A percentile compares a stretch with the other conserved stretches of the same genome.
Evolutionary conservation across 2,113 vertebrate species (phyloP).

Genomic region (Canis aureus): DNA sequence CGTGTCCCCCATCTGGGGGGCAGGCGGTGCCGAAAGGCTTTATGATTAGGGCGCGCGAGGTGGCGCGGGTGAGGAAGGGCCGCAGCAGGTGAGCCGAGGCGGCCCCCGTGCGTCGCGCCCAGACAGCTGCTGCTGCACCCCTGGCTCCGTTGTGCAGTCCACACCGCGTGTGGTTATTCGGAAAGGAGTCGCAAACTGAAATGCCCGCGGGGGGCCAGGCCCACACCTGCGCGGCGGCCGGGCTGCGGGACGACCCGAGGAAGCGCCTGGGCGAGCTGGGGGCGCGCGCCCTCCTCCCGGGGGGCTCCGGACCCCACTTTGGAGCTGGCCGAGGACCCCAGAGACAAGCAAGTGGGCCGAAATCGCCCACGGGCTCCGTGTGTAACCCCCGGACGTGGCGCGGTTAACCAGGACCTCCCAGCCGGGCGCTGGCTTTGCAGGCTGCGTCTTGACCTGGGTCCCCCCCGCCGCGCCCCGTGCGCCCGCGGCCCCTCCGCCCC

Average conservation of each 20-base stretch:
- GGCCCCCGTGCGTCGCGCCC: not conserved
- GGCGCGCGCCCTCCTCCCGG: accelerated
- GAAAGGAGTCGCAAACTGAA: not conserved
- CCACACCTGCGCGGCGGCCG: accelerated
- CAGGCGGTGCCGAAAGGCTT: not conserved
- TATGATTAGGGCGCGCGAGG: not conserved
- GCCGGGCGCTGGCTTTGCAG: not conserved
- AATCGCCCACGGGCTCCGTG: accelerated
- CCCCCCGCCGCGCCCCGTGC: accelerated
- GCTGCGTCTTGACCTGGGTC: not conserved
- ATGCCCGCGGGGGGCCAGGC: not conserved
- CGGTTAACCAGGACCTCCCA: accelerated
- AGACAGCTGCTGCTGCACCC: conserved; percentile 46
- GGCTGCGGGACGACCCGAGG: accelerated
- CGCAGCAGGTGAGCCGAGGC: not conserved
- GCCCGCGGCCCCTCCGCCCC: not conserved
- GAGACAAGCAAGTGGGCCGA: not conserved
- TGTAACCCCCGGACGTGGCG: too few species aligned
- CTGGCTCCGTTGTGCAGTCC: not conserved
- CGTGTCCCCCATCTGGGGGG: not conserved
- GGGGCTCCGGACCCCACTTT: not conserved
- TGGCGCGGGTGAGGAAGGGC: not conserved
- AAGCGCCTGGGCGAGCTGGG: accelerated
- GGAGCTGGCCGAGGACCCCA: accelerated
- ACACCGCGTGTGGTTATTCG: not conserved